Percentiles rank a stretch among this genome's conserved stretches.
These are phyloP conservation scores for Propithecus perrieri DNA, from an alignment of 2,797 vertebrate genomes.

Conservation along the genomic window DNA sequence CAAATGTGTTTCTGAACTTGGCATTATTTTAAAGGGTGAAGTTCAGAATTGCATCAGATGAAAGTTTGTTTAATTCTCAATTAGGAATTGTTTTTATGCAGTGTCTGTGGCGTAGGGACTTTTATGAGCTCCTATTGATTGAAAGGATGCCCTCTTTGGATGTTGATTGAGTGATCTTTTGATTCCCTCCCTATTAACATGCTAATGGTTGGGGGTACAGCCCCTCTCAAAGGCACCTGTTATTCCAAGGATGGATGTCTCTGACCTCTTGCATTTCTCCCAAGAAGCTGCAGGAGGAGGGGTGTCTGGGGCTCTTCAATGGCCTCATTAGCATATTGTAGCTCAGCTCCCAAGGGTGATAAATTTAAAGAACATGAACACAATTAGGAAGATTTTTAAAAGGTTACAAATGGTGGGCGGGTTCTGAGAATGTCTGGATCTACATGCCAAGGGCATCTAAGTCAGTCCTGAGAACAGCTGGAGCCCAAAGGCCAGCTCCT, in stretches of 20 bases:
- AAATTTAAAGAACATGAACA: conserved; percentile 67
- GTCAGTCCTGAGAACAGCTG: conserved; percentile 62
- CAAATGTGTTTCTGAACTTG: conserved; percentile 57
- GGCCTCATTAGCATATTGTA: conserved; percentile 55
- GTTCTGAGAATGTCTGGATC: conserved; percentile 57
- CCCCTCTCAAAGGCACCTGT: conserved; percentile 46
- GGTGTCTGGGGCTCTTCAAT: conserved; percentile 36
- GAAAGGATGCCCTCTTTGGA: conserved; percentile 54
- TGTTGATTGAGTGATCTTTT: conserved; percentile 72
- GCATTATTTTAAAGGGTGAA: conserved; percentile 67
- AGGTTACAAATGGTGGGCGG: conserved; percentile 56
- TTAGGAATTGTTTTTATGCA: conserved; percentile 64
- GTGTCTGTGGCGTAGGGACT: conserved; percentile 10
- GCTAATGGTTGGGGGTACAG: conserved; percentile 56
- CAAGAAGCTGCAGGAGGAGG: conserved; percentile 8
- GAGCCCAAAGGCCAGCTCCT: conserved; percentile 64
- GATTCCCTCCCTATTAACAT: conserved; percentile 70
- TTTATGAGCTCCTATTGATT: conserved; percentile 65
- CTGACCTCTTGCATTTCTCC: conserved; percentile 60
- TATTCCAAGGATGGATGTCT: conserved; percentile 64
- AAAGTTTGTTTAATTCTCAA: conserved; percentile 76
- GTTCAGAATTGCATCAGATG: conserved; percentile 59
- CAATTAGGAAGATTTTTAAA: conserved; percentile 61
- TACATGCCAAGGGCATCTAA: conserved; percentile 63
- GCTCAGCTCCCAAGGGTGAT: conserved; percentile 39